These are phyloP conservation scores for Aphelocoma coerulescens DNA, from an alignment of 2,113 vertebrate genomes.

Conservation along the genomic window DNA sequence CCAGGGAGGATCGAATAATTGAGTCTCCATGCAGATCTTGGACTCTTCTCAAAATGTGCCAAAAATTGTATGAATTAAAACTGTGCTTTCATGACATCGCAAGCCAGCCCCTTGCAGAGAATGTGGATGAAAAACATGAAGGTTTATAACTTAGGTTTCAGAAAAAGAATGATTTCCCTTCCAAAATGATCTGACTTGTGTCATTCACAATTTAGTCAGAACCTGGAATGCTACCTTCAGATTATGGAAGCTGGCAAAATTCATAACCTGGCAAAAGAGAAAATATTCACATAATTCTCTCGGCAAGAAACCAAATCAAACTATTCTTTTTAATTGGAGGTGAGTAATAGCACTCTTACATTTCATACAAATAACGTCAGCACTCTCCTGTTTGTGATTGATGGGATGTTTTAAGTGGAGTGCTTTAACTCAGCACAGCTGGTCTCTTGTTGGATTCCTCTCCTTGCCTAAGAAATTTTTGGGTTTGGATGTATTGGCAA, in stretches of 20 bases:
- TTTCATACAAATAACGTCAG: slow-evolving; percentile 67
- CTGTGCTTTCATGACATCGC: not conserved
- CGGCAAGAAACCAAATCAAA: slow-evolving; percentile 66
- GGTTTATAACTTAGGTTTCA: not conserved
- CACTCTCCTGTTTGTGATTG: slow-evolving; percentile 42
- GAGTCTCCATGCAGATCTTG: not conserved
- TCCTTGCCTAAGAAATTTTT: slow-evolving; percentile 11
- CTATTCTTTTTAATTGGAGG: slow-evolving; percentile 71
- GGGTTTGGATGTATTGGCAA: slow-evolving; percentile 50
- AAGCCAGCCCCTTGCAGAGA: not conserved
- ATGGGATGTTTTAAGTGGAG: slow-evolving; percentile 60
- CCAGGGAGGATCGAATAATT: not conserved
- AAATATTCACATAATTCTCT: slow-evolving; percentile 58
- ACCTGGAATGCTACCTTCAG: slow-evolving; percentile 48
- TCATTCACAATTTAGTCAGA: slow-evolving; percentile 22
- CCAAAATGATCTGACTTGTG: not conserved
- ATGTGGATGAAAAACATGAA: not conserved
- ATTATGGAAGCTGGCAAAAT: slow-evolving; percentile 54
- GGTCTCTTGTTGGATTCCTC: slow-evolving; percentile 44
- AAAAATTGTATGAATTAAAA: slow-evolving; percentile 6
- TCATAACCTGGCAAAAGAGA: slow-evolving; percentile 53
- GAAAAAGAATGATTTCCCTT: not conserved
- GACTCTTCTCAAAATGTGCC: slow-evolving; percentile 9
- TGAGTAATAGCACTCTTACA: slow-evolving; percentile 66
- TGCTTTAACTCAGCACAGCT: slow-evolving; percentile 63